Conservation (phyloP, 2,888 invertebrate genomes). For the Campopleginae sp. region DNA sequence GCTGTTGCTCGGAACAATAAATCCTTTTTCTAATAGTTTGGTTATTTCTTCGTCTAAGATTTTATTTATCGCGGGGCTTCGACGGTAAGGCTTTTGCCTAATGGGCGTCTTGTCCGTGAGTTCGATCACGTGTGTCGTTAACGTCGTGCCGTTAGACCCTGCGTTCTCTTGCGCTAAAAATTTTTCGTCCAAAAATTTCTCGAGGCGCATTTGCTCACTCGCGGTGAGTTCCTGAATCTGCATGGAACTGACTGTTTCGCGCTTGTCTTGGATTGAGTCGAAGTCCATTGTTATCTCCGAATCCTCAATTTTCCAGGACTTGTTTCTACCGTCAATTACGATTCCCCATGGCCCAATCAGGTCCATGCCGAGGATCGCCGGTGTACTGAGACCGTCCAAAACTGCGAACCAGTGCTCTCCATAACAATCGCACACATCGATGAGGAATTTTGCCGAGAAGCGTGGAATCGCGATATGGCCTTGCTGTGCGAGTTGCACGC, state of each 20-base stretch:
- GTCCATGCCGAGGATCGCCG: neutral
- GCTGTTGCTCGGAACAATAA: no score
- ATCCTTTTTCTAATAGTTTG: neutral
- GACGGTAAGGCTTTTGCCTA: conserved; percentile 21
- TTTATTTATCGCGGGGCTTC: conserved; percentile 28
- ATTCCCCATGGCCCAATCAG: conserved; percentile 1
- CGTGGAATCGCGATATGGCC: conserved; percentile 28
- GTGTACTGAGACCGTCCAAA: conserved; percentile 16
- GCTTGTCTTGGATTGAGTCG: neutral
- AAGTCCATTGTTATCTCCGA: conserved; percentile 3
- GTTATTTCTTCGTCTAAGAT: conserved; percentile 11
- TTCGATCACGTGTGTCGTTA: conserved; percentile 14
- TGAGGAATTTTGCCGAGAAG: conserved; percentile 17
- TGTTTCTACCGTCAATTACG: neutral
- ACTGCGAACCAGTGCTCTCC: conserved; percentile 29
- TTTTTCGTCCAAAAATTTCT: conserved; percentile 9
- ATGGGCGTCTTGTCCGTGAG: conserved; percentile 13
- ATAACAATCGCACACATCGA: conserved; percentile 21
- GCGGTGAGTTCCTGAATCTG: neutral
- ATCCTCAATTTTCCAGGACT: neutral
- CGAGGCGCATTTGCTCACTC: neutral
- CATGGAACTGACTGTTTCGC: neutral
- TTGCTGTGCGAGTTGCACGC: conserved; percentile 20
- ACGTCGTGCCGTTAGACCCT: conserved; percentile 3
- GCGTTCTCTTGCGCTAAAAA: neutral